Evolutionary conservation across 2,113 vertebrate genomes (phyloP).

Genomic region (Sinocyclocheilus maitianheensis): DNA sequence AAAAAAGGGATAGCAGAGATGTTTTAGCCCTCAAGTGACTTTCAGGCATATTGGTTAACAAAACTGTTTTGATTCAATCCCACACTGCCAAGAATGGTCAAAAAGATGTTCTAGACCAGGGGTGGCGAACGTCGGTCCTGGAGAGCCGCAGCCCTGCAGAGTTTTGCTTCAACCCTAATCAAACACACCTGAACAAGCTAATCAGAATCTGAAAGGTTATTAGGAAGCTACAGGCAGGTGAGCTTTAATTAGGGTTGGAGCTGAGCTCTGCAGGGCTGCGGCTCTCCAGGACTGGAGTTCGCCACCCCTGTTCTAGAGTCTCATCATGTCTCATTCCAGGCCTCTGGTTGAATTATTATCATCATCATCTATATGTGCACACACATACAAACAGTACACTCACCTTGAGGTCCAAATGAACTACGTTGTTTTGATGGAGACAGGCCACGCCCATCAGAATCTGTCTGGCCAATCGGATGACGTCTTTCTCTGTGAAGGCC

Average conservation of each 20-base stretch:
- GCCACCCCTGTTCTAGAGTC: too few relatives aligned
- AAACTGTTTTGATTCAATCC: background rate
- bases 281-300: too few relatives aligned
- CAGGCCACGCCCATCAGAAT: slow-evolving; percentile 89
- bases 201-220: too few relatives aligned
- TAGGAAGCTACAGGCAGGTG: too few relatives aligned
- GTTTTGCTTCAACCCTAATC: too few relatives aligned
- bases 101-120: background rate
- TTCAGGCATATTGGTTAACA: background rate
- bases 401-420: slow-evolving; percentile 95
- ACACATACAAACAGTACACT: slow-evolving; percentile 26
- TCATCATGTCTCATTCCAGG: too few relatives aligned
- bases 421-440: slow-evolving; percentile 86
- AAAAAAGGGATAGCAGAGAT: background rate
- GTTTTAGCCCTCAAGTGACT: background rate
- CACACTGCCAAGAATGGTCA: background rate
- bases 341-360: background rate
- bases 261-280: too few relatives aligned
- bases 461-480: slow-evolving; percentile 88
- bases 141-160: too few relatives aligned
- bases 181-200: too few relatives aligned
- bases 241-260: too few relatives aligned
- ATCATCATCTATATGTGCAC: background rate
- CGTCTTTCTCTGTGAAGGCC: slow-evolving; percentile 92
- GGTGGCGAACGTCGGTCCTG: too few relatives aligned